A percentile compares a stretch with the other conserved stretches of the same genome.
Conservation (phyloP, 2,888 invertebrate genomes). For the Protonemura montana region DNA sequence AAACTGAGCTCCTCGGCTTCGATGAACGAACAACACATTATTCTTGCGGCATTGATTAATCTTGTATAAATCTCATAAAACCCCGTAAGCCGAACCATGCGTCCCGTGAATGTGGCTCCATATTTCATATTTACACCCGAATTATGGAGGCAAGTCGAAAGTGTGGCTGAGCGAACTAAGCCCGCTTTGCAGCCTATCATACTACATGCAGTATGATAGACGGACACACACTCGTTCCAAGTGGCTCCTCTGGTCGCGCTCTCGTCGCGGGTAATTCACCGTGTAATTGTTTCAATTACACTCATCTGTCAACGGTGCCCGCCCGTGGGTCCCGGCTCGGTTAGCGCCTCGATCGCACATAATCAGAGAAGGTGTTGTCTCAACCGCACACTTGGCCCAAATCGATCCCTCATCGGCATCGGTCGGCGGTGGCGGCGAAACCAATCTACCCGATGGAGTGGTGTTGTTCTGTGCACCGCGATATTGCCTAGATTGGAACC, state of each 20-base stretch:
- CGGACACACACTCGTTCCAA: background rate
- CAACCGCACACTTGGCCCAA: slow-evolving; percentile 24
- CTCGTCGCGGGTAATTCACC: slow-evolving; percentile 14
- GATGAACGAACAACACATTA: background rate
- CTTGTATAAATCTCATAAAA: background rate
- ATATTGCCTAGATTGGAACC: slow-evolving; percentile 12
- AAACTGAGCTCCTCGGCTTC: background rate
- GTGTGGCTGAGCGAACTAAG: background rate
- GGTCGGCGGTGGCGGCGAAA: too few relatives aligned
- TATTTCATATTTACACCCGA: background rate
- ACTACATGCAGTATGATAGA: background rate
- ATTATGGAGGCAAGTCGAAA: background rate
- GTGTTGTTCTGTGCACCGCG: background rate
- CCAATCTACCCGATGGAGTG: background rate
- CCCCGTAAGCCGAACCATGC: background rate
- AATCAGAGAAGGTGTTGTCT: slow-evolving; percentile 17
- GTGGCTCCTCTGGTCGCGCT: background rate
- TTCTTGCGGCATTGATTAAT: background rate
- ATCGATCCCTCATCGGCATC: slow-evolving; percentile 24
- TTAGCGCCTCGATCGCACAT: slow-evolving; percentile 27
- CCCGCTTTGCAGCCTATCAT: background rate
- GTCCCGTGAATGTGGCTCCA: background rate
- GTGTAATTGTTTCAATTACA: slow-evolving; percentile 45
- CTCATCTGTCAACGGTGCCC: slow-evolving; percentile 44
- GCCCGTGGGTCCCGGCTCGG: background rate